phyloP scores from a whole-genome alignment of 2,797 vertebrate genomes.

The Galaxias olidus region DNA sequence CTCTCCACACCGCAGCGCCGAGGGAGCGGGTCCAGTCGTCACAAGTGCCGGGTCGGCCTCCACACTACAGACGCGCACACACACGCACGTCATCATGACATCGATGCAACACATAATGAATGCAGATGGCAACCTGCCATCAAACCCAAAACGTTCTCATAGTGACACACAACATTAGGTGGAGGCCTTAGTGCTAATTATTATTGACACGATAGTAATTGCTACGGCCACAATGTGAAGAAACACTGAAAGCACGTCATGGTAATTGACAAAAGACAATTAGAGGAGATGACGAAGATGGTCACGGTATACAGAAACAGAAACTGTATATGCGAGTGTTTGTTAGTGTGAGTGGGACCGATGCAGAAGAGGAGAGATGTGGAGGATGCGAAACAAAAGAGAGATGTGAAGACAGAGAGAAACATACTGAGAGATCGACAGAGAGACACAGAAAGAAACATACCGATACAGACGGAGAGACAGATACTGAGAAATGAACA shows the following conservation, averaged over 20 bases:
- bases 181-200: too few species aligned
- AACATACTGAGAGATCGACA: constrained; percentile 6
- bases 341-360: too few species aligned
- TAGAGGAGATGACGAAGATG: too few species aligned
- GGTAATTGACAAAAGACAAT: too few species aligned
- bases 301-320: too few species aligned
- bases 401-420: not conserved
- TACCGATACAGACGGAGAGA: constrained; percentile 1
- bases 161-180: too few species aligned
- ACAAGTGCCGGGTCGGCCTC: not conserved
- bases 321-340: too few species aligned
- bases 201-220: too few species aligned
- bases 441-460: constrained; percentile 9
- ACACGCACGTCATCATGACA: not conserved
- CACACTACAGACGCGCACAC: not conserved
- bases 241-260: too few species aligned
- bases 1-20: not conserved
- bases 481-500: not conserved
- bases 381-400: not conserved
- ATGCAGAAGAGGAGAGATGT: too few species aligned
- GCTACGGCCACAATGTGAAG: too few species aligned
- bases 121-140: not conserved
- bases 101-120: not conserved
- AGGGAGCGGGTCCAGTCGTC: not conserved
- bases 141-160: too few species aligned